Percentiles rank a stretch among this genome's conserved stretches.
Evolutionary conservation across 2,797 vertebrate species (phyloP).

Genomic region (Microchirus variegatus): DNA sequence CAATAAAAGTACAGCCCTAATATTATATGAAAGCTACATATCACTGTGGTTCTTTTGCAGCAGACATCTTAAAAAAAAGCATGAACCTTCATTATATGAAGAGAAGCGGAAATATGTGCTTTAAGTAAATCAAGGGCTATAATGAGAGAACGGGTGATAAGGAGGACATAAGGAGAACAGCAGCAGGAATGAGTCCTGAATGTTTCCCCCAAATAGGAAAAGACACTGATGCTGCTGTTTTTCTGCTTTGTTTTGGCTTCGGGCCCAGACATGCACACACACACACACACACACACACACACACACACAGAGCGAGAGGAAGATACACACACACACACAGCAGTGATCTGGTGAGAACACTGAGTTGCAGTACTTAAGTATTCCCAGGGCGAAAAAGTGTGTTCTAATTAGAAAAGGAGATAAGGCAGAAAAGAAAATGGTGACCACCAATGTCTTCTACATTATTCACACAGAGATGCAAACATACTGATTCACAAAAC

Average conservation of each 20-base stretch:
- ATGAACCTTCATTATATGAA: constrained; percentile 5
- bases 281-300: constrained; percentile 6
- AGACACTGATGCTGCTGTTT: constrained; percentile 36
- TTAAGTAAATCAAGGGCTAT: background rate
- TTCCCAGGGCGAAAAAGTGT: constrained; percentile 34
- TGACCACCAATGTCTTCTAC: constrained; percentile 20
- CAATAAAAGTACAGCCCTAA: background rate
- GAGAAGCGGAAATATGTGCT: constrained; percentile 12
- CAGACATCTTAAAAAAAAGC: background rate
- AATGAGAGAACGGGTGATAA: constrained; percentile 11
- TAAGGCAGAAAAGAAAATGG: constrained; percentile 32
- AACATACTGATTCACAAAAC: background rate
- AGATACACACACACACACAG: background rate
- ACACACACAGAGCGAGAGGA: too few relatives aligned
- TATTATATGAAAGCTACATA: constrained; percentile 5
- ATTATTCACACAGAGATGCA: constrained; percentile 5
- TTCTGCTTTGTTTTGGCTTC: constrained; percentile 39
- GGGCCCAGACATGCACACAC: constrained; percentile 16
- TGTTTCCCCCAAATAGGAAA: constrained; percentile 13
- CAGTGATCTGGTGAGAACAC: background rate
- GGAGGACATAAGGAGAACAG: constrained; percentile 20
- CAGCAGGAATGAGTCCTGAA: constrained; percentile 8
- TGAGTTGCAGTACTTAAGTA: constrained; percentile 23
- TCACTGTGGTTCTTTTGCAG: background rate
- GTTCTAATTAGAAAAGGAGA: constrained; percentile 45